phyloP scores from a whole-genome alignment of 1,140 invertebrate species.

The Bradynema listronoti region DNA sequence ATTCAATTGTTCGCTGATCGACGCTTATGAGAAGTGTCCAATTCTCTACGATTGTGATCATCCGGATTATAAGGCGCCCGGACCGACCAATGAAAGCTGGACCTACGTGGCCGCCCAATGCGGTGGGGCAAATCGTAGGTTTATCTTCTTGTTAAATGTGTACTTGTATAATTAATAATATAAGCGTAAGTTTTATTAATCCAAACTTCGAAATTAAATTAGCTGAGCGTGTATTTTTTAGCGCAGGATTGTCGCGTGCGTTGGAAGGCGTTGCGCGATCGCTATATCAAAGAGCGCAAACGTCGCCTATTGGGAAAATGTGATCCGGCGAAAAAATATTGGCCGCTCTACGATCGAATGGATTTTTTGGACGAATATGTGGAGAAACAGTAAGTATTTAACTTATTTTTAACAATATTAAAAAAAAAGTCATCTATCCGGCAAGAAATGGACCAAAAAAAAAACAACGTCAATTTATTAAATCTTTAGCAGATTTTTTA shows the following conservation, averaged over 20 bases:
- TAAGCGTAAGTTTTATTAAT: constrained; percentile 8
- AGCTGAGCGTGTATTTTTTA: background rate
- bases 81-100: constrained; percentile 27
- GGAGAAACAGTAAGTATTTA: constrained; percentile 29
- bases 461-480: too few relatives aligned
- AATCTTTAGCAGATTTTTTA: too few relatives aligned
- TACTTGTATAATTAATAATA: constrained; percentile 4
- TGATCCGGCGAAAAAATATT: constrained; percentile 17
- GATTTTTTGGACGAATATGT: constrained; percentile 30
- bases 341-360: constrained; percentile 29
- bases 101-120: constrained; percentile 15
- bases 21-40: constrained; percentile 24
- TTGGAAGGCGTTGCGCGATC: constrained; percentile 32
- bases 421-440: too few relatives aligned
- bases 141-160: background rate
- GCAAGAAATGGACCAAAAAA: too few relatives aligned
- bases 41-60: constrained; percentile 23
- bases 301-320: constrained; percentile 6
- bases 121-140: constrained; percentile 7
- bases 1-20: constrained; percentile 24
- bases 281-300: constrained; percentile 28
- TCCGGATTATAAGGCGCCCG: constrained; percentile 29
- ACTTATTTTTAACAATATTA: constrained; percentile 1
- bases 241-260: constrained; percentile 25
- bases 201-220: background rate